Evolutionary conservation across 2,797 vertebrate species (phyloP).

Genomic region (Sardinella longiceps): DNA sequence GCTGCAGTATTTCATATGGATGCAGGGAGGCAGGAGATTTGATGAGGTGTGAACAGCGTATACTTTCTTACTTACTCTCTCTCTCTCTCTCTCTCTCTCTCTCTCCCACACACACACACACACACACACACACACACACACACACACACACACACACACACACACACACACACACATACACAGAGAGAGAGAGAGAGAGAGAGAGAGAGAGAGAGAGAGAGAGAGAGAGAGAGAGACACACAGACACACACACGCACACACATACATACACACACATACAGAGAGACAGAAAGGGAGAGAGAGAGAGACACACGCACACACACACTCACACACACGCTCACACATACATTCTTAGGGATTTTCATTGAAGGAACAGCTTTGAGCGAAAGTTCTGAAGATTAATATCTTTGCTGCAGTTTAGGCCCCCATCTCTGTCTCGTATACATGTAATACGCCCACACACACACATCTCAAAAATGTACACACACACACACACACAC

Average conservation of each 20-base stretch:
- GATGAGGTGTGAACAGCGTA: background rate
- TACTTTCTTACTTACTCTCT: background rate
- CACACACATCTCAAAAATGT: background rate
- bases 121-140: background rate
- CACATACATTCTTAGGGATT: background rate
- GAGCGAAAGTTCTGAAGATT: background rate
- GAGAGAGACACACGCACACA: no score
- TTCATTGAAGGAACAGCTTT: background rate
- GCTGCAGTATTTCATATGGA: background rate
- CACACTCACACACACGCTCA: background rate
- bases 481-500: background rate
- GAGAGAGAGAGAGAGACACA: no score
- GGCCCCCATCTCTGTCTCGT: background rate
- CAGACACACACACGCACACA: background rate
- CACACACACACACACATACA: background rate
- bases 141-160: background rate
- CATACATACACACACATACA: background rate
- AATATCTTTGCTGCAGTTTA: conserved; percentile 5
- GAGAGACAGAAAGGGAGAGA: no score
- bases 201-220: background rate
- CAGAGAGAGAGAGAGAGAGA: background rate
- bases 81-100: background rate
- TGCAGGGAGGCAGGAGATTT: background rate
- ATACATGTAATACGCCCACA: background rate
- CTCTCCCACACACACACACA: no score